Conservation (phyloP, 2,888 invertebrate genomes). For the Netelia fuscicornis region DNA sequence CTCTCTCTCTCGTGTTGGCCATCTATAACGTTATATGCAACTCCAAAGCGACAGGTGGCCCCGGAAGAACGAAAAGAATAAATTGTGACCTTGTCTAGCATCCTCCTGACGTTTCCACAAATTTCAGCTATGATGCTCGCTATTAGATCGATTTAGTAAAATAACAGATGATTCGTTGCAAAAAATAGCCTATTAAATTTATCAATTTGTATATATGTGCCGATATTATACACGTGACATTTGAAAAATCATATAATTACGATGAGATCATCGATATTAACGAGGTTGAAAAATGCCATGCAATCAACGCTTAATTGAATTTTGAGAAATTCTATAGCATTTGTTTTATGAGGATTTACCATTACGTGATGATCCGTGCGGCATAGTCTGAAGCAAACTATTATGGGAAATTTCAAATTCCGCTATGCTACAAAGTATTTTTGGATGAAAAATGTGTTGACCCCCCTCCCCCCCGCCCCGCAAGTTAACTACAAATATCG, state of each 20-base stretch:
- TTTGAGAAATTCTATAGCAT: neutral
- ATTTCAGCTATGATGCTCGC: conserved; percentile 29
- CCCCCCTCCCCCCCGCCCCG: too few relatives aligned
- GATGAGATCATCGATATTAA: too few relatives aligned
- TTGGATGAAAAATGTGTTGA: too few relatives aligned
- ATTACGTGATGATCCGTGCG: too few relatives aligned
- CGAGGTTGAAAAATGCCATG: neutral
- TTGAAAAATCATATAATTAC: neutral
- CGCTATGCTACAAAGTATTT: too few relatives aligned
- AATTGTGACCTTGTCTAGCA: conserved; percentile 64
- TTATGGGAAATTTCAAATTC: too few relatives aligned
- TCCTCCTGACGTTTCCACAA: conserved; percentile 63
- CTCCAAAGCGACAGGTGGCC: conserved; percentile 68
- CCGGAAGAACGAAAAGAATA: conserved; percentile 64
- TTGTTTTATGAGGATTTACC: too few relatives aligned
- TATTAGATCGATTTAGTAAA: conserved; percentile 43
- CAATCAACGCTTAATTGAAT: neutral
- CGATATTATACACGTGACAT: conserved; percentile 1
- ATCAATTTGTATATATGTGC: conserved; percentile 4
- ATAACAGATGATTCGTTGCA: conserved; percentile 24
- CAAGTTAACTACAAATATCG: too few relatives aligned
- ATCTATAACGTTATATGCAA: conserved; percentile 9
- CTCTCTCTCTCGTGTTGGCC: conserved; percentile 1
- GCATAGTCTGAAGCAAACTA: too few relatives aligned
- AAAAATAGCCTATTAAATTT: conserved; percentile 7